Conservation (phyloP, 1,140 invertebrate genomes). For the Tetramorium parvispinum region DNA sequence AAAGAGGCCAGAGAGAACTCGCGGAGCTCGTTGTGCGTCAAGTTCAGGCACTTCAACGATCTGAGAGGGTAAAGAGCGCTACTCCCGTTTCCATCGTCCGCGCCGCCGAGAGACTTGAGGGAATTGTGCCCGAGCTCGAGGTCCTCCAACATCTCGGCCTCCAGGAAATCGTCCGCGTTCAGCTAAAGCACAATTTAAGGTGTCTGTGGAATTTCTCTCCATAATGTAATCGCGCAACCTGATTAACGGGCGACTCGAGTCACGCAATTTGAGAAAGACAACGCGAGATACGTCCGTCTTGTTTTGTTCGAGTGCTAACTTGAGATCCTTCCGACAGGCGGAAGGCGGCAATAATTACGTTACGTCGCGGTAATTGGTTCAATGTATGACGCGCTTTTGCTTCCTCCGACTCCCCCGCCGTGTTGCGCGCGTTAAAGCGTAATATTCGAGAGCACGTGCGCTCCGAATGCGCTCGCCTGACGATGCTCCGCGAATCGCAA, state of each 20-base stretch:
- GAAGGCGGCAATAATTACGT: slow-evolving; percentile 77
- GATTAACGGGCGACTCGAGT: background rate
- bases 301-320: slow-evolving; percentile 18
- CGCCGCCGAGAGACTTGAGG: slow-evolving; percentile 86
- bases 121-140: slow-evolving; percentile 90
- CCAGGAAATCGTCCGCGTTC: slow-evolving; percentile 90
- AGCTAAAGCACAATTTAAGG: slow-evolving; percentile 84
- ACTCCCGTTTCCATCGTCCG: slow-evolving; percentile 85
- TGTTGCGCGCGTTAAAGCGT: slow-evolving; percentile 50
- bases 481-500: background rate
- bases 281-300: slow-evolving; percentile 44
- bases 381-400: slow-evolving; percentile 70
- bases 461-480: slow-evolving; percentile 35
- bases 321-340: slow-evolving; percentile 66
- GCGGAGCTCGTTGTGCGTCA: slow-evolving; percentile 90
- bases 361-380: slow-evolving; percentile 77
- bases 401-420: slow-evolving; percentile 65
- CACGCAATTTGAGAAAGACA: background rate
- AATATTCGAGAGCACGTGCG: slow-evolving; percentile 7
- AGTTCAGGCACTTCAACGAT: slow-evolving; percentile 89
- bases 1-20: slow-evolving; percentile 93
- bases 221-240: background rate
- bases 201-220: background rate
- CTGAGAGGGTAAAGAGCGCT: slow-evolving; percentile 90
- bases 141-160: slow-evolving; percentile 88